Base-by-base conservation (phyloP, 1,140 invertebrate species). In the Drosophila tsacasi region DNA sequence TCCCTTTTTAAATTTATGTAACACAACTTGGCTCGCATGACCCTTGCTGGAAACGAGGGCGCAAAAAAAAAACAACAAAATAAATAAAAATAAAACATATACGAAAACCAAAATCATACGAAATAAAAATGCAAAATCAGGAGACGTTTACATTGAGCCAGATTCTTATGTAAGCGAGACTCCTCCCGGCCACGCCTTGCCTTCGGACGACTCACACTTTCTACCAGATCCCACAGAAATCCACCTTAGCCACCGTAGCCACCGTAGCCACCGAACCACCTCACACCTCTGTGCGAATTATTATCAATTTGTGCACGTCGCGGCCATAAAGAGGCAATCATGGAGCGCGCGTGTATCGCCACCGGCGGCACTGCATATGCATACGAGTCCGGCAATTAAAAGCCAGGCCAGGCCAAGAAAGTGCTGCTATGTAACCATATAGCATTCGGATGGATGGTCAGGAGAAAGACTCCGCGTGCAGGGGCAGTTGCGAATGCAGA, bases 291-390 rank as follows among this genome's bases (percentile, higher is more conserved):
- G 44, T 58, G 61, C 69, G 62, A 87, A 87, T 83, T 83, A 84
- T 87, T 89, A 89, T 84, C 81, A 87, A 89, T 87, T 84, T 89
- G 84, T 84, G 85, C 84, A 87, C 84, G 84, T 87, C 85, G 68
- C 57, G n/a, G 74, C 77, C 82, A 87, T 89, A 87, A 87, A 87
- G 67, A 89, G 65, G 25, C 72, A 76, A 79, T 79, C 83, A 69
- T 80, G 76, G 49, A 42, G 64, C 71, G 59, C 72, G 71, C 58
- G 69, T 64, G 71, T 75, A 73, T 60, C 23, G 69, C 58, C 59
- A 49, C 44, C 46, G 52, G 40, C 40, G 61, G 40, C 49, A 75
- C 71, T 75, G 71, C 59, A 75, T 75, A 62, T 75, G 65, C 75
- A 77, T 77, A 78, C 65, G 76, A 77, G 47, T 37, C 63, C 63